These are phyloP conservation scores for Gobius niger DNA, from an alignment of 2,113 vertebrate genomes.

Conservation along the genomic window DNA sequence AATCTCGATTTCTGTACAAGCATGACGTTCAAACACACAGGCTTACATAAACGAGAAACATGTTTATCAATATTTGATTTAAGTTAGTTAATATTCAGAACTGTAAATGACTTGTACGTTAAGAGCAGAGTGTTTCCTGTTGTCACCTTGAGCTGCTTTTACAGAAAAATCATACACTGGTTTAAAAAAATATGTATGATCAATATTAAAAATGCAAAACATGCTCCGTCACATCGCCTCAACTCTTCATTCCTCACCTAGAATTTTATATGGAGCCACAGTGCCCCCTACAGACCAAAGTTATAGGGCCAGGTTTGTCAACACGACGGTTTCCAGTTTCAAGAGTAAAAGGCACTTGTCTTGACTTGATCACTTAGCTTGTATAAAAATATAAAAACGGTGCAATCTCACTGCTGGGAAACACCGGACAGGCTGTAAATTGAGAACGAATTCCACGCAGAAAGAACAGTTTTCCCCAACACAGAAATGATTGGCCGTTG, in stretches of 20 bases:
- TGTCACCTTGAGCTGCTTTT: conserved; percentile 71
- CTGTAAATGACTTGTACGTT: conserved; percentile 13
- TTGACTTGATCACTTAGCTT: background rate
- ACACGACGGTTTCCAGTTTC: conserved; percentile 18
- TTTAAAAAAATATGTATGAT: conserved; percentile 41
- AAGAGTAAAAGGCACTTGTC: background rate
- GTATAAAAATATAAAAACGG: too few species aligned
- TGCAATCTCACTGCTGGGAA: too few species aligned
- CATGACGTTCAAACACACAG: background rate
- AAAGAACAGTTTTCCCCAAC: background rate
- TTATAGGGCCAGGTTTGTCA: background rate
- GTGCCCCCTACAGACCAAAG: conserved; percentile 84
- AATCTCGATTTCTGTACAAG: background rate
- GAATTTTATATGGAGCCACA: conserved; percentile 72
- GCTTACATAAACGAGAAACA: conserved; percentile 7
- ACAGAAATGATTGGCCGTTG: conserved; percentile 44
- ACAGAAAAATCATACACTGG: conserved; percentile 52
- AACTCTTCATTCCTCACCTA: conserved; percentile 20
- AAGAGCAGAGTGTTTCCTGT: conserved; percentile 42
- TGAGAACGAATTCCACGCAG: background rate
- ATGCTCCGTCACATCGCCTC: conserved; percentile 43
- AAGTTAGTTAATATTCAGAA: conserved; percentile 16
- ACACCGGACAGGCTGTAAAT: background rate
- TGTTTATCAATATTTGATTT: background rate
- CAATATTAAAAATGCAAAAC: conserved; percentile 64